phyloP scores from a whole-genome alignment of 2,113 vertebrate species.

The Zosterops japonicus region DNA sequence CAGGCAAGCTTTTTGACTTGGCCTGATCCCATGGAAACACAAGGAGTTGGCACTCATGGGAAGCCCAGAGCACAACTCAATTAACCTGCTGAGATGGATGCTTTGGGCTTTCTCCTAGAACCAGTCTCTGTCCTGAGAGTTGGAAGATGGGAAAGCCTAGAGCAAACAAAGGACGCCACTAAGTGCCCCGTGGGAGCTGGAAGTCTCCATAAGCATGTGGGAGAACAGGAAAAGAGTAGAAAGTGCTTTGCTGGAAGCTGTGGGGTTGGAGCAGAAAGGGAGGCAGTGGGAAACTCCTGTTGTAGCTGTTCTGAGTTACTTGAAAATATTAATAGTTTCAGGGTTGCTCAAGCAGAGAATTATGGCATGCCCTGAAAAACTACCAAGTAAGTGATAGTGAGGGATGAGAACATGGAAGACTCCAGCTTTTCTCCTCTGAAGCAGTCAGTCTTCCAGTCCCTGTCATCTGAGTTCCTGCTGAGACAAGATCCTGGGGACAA shows the following conservation, averaged over 20 bases:
- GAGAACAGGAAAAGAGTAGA: background rate
- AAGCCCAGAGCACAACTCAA: background rate
- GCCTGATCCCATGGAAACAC: background rate
- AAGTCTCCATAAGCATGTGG: background rate
- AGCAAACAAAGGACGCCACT: background rate
- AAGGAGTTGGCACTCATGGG: accelerated
- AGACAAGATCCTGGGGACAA: background rate
- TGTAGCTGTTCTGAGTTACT: background rate
- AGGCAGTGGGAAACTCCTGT: background rate
- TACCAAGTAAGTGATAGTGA: background rate
- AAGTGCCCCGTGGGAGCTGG: background rate
- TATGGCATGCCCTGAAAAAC: background rate
- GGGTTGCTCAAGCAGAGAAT: background rate
- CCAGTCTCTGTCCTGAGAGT: background rate
- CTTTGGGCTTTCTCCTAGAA: background rate
- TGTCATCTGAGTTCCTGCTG: background rate
- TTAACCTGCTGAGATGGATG: background rate
- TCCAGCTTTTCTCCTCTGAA: background rate
- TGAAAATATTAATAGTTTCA: background rate
- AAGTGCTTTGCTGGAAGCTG: background rate
- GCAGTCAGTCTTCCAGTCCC: background rate
- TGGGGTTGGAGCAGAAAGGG: background rate
- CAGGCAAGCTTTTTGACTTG: background rate
- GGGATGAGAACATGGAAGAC: background rate
- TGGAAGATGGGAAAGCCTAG: background rate